A percentile compares a stretch with the other conserved stretches of the same genome.
phyloP scores from a whole-genome alignment of 2,888 invertebrate species.

The Archips xylosteana region DNA sequence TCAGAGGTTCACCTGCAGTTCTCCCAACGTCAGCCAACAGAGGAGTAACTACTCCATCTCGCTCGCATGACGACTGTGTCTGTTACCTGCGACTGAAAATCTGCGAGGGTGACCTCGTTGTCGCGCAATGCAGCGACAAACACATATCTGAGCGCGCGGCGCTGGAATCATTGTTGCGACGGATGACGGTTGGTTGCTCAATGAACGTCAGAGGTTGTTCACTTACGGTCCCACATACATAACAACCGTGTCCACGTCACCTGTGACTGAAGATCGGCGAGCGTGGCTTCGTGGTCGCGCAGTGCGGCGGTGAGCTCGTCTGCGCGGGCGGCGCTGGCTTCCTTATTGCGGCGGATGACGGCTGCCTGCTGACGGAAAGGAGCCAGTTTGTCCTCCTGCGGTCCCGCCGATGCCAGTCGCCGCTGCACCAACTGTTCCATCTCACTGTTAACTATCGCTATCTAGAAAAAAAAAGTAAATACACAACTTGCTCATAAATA shows the following conservation, averaged over 20 bases:
- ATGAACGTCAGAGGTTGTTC: no score
- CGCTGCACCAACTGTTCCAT: slow-evolving; percentile 90
- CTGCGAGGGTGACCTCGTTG: slow-evolving; percentile 86
- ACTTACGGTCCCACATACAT: no score
- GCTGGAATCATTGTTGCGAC: no score
- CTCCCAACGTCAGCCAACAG: no score
- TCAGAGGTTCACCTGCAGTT: no score
- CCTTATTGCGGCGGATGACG: slow-evolving; percentile 92
- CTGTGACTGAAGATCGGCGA: slow-evolving; percentile 85
- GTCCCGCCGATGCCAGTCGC: slow-evolving; percentile 87
- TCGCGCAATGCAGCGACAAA: slow-evolving; percentile 86
- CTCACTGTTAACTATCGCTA: slow-evolving; percentile 84
- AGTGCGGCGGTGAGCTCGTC: slow-evolving; percentile 88
- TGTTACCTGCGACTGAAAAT: slow-evolving; percentile 79
- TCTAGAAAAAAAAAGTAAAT: slow-evolving; percentile 54
- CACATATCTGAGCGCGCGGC: neutral
- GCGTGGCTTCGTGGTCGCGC: slow-evolving; percentile 85
- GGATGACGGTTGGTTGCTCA: no score
- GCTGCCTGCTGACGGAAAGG: slow-evolving; percentile 95
- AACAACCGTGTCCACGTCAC: slow-evolving; percentile 50
- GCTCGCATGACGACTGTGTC: neutral
- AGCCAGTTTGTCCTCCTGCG: slow-evolving; percentile 90
- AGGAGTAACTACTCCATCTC: no score
- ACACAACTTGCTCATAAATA: no score
- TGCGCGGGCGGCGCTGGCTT: slow-evolving; percentile 89